phyloP scores from a whole-genome alignment of 2,888 invertebrate genomes.

The Tetheella fluctuosa region DNA sequence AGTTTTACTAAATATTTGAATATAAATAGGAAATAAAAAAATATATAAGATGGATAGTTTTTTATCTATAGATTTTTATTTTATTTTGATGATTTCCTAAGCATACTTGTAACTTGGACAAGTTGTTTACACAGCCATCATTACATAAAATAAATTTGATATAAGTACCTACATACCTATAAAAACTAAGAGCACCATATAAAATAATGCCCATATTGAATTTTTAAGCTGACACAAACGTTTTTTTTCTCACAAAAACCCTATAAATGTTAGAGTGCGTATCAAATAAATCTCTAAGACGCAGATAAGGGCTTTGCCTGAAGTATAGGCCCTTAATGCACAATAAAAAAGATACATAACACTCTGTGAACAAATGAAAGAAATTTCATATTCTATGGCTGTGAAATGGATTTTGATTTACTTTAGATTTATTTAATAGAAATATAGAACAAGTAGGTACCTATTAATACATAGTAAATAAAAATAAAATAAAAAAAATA shows the following conservation, averaged over 20 bases:
- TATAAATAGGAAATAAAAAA: background rate
- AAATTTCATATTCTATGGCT: constrained; percentile 32
- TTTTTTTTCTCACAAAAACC: constrained; percentile 11
- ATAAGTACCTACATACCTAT: no score
- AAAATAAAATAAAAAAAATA: no score
- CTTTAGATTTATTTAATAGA: background rate
- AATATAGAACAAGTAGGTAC: no score
- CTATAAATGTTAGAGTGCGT: constrained; percentile 35
- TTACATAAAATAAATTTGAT: no score
- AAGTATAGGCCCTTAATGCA: constrained; percentile 50
- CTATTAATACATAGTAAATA: no score
- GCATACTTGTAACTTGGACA: no score
- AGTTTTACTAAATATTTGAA: background rate
- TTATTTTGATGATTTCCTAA: no score
- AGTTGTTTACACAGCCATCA: no score
- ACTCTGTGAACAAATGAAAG: constrained; percentile 34
- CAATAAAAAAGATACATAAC: constrained; percentile 56
- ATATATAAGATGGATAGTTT: no score
- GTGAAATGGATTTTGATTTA: background rate
- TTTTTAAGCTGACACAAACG: constrained; percentile 11
- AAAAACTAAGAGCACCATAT: no score
- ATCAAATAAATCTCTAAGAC: constrained; percentile 58
- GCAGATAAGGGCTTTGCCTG: constrained; percentile 56
- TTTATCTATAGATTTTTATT: no score
- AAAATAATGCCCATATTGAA: constrained; percentile 17